A percentile compares a stretch with the other conserved stretches of the same genome.
These are phyloP conservation scores for Burhinus bistriatus DNA, from an alignment of 2,113 vertebrate species.

Conservation along the genomic window DNA sequence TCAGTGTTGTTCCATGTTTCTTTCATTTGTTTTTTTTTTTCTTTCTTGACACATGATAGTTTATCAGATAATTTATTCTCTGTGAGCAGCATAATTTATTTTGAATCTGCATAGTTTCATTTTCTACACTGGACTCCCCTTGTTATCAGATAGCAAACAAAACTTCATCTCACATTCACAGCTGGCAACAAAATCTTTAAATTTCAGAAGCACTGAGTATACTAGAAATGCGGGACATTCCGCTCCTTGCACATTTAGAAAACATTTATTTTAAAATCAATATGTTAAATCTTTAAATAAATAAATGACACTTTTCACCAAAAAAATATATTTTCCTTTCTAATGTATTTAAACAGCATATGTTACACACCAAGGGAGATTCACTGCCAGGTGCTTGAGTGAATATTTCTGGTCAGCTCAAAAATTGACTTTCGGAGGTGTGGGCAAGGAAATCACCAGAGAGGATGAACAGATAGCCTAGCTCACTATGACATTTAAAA, in stretches of 20 bases:
- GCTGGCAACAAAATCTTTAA: neutral
- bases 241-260: neutral
- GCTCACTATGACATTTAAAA: neutral
- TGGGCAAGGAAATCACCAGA: neutral
- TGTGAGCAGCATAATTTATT: neutral
- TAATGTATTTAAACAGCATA: neutral
- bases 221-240: neutral
- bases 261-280: neutral
- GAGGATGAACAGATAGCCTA: neutral
- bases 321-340: neutral
- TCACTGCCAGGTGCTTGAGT: neutral
- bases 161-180: neutral
- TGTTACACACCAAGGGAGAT: neutral
- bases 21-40: neutral
- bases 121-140: neutral
- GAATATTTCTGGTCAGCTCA: neutral
- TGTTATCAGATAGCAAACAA: neutral
- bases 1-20: neutral
- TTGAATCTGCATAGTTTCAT: neutral
- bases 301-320: neutral
- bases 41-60: neutral
- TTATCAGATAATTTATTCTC: neutral
- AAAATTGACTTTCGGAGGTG: neutral
- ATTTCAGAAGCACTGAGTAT: neutral
- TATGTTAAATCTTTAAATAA: neutral